These are phyloP conservation scores for Drosophila funebris DNA, from an alignment of 1,140 invertebrate genomes.

Conservation along the genomic window DNA sequence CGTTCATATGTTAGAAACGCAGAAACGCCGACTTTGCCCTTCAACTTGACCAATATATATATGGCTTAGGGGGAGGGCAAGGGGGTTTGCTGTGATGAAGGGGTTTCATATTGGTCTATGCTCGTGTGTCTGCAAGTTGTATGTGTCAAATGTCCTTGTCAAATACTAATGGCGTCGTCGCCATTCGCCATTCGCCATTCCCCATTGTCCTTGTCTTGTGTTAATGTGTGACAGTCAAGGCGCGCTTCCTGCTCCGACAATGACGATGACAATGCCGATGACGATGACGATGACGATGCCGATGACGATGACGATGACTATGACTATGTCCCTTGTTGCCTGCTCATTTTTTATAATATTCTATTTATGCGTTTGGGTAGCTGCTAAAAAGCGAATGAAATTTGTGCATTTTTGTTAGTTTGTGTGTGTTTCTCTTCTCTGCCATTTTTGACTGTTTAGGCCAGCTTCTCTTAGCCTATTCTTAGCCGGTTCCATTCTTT, in stretches of 20 bases:
- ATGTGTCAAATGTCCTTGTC: conserved; percentile 71
- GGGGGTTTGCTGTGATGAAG: not conserved
- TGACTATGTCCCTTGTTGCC: no score
- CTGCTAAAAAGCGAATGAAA: conserved; percentile 49
- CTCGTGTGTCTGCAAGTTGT: conserved; percentile 28
- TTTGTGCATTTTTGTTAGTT: conserved; percentile 18
- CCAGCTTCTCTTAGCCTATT: conserved; percentile 8
- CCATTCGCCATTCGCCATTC: conserved; percentile 39
- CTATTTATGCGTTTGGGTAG: conserved; percentile 36
- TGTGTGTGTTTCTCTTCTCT: conserved; percentile 40
- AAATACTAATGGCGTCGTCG: conserved; percentile 77
- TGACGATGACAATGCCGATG: conserved; percentile 29
- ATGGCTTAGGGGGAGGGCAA: not conserved
- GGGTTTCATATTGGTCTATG: conserved; percentile 29
- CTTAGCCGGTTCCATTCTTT: not conserved
- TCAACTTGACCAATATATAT: conserved; percentile 48
- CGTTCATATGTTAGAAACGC: not conserved
- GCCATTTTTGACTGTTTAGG: conserved; percentile 19
- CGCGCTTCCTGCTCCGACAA: conserved; percentile 55
- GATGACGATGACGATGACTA: no score
- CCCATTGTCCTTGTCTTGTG: conserved; percentile 70
- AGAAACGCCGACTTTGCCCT: conserved; percentile 8
- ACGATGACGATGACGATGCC: no score
- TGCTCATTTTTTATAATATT: no score
- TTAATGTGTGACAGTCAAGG: conserved; percentile 65